phyloP scores from a whole-genome alignment of 2,797 vertebrate species.

The Jordanella pulchra region DNA sequence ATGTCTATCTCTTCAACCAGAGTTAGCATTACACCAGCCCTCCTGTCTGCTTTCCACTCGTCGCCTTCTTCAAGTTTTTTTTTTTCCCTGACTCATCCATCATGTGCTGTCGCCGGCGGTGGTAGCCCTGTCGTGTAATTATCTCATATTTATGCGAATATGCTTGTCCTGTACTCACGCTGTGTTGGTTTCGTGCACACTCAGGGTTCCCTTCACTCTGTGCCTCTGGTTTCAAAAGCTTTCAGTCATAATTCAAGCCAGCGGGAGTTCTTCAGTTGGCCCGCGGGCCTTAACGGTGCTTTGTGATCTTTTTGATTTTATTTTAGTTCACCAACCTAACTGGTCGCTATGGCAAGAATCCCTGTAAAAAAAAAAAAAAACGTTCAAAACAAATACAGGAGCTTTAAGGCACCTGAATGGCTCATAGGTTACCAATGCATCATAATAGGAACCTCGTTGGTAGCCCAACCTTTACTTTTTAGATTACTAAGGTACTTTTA shows the following conservation, averaged over 20 bases:
- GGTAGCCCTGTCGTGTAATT: conserved; percentile 72
- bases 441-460: conserved; percentile 39
- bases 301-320: conserved; percentile 65
- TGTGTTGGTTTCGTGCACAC: conserved; percentile 50
- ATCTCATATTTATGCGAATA: conserved; percentile 76
- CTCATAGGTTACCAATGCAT: conserved; percentile 57
- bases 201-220: conserved; percentile 58
- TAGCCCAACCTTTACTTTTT: background rate
- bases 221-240: conserved; percentile 46
- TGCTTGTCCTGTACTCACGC: conserved; percentile 57
- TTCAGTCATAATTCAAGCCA: conserved; percentile 76
- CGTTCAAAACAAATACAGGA: conserved; percentile 9
- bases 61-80: conserved; percentile 56
- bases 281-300: conserved; percentile 45
- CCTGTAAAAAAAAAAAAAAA: background rate
- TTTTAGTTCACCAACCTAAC: conserved; percentile 20
- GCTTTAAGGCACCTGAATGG: conserved; percentile 58
- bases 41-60: conserved; percentile 38
- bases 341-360: conserved; percentile 38
- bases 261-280: conserved; percentile 62
- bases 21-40: conserved; percentile 72
- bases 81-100: conserved; percentile 70
- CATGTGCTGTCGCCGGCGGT: conserved; percentile 74
- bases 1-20: conserved; percentile 53
- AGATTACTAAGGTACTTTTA: background rate